These are phyloP conservation scores for Xylota segnis DNA, from an alignment of 2,888 invertebrate genomes.

Conservation along the genomic window DNA sequence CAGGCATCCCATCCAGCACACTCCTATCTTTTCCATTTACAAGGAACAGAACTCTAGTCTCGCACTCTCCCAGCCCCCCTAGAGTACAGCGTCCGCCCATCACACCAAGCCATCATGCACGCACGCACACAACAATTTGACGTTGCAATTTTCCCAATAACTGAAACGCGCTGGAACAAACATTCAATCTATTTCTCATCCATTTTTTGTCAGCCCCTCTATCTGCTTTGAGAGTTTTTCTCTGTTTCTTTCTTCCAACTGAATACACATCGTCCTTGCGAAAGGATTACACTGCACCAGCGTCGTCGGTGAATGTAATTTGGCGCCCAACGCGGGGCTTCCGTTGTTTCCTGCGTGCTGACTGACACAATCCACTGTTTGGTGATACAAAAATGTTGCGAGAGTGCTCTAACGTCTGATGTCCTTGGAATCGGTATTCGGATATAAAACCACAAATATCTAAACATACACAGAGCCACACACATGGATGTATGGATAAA, in stretches of 20 bases:
- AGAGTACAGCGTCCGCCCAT: not conserved
- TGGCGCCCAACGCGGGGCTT: slow-evolving; percentile 62
- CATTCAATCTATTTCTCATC: slow-evolving; percentile 64
- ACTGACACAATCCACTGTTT: slow-evolving; percentile 58
- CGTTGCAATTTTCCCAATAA: slow-evolving; percentile 70
- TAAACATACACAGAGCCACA: slow-evolving; percentile 14
- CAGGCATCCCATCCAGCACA: slow-evolving; percentile 6
- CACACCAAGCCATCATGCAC: slow-evolving; percentile 42
- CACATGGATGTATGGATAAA: too few relatives aligned
- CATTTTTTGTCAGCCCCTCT: slow-evolving; percentile 28
- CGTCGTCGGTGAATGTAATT: slow-evolving; percentile 50
- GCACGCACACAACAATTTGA: slow-evolving; percentile 67
- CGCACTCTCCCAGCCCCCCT: not conserved
- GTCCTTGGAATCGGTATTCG: slow-evolving; percentile 63
- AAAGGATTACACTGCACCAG: slow-evolving; percentile 30
- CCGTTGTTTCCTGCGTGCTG: slow-evolving; percentile 42
- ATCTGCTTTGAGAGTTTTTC: not conserved
- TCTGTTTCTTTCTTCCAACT: slow-evolving; percentile 17
- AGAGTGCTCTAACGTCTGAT: slow-evolving; percentile 54
- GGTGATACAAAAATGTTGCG: slow-evolving; percentile 52
- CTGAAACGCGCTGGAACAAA: slow-evolving; percentile 51
- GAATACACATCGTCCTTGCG: slow-evolving; percentile 43
- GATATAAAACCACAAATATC: slow-evolving; percentile 68
- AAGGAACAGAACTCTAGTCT: not conserved
- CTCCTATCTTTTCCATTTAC: not conserved